These are phyloP conservation scores for Drosophila prosaltans DNA, from an alignment of 1,140 invertebrate species.

Conservation along the genomic window DNA sequence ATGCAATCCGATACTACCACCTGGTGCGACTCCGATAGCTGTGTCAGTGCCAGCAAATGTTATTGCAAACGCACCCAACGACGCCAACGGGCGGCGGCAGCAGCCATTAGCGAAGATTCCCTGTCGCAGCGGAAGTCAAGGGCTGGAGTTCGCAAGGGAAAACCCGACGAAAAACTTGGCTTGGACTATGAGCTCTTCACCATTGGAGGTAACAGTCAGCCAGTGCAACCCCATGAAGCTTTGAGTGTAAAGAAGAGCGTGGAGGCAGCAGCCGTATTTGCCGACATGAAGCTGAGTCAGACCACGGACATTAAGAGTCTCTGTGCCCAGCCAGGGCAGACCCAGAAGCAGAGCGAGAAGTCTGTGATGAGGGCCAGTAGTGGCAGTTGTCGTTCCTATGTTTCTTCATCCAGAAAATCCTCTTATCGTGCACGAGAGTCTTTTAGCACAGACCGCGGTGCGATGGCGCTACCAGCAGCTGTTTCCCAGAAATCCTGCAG, in stretches of 20 bases:
- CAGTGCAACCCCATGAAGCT: constrained; percentile 86
- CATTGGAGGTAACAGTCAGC: constrained; percentile 82
- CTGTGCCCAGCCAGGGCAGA: constrained; percentile 38
- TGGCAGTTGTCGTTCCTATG: constrained; percentile 56
- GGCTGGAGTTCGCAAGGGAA: constrained; percentile 39
- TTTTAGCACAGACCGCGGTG: constrained; percentile 60
- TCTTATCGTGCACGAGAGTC: constrained; percentile 64
- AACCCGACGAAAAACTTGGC: constrained; percentile 86
- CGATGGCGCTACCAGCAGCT: constrained; percentile 29
- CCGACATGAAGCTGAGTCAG: constrained; percentile 85
- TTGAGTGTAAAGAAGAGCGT: constrained; percentile 93
- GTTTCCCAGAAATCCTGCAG: constrained; percentile 63
- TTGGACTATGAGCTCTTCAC: constrained; percentile 88
- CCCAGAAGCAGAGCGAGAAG: constrained; percentile 16
- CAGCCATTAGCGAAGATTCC: constrained; percentile 57
- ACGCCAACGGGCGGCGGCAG: constrained; percentile 42
- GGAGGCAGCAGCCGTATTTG: constrained; percentile 93
- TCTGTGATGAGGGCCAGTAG: constrained; percentile 25
- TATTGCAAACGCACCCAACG: constrained; percentile 87
- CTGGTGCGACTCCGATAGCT: constrained; percentile 93
- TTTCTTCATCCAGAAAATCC: constrained; percentile 55
- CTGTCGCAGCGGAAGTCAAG: constrained; percentile 57
- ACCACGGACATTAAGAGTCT: constrained; percentile 82
- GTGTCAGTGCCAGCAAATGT: constrained; percentile 94
- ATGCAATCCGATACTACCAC: constrained; percentile 84